phyloP scores from a whole-genome alignment of 2,888 invertebrate genomes.

The Blomia tropicalis region DNA sequence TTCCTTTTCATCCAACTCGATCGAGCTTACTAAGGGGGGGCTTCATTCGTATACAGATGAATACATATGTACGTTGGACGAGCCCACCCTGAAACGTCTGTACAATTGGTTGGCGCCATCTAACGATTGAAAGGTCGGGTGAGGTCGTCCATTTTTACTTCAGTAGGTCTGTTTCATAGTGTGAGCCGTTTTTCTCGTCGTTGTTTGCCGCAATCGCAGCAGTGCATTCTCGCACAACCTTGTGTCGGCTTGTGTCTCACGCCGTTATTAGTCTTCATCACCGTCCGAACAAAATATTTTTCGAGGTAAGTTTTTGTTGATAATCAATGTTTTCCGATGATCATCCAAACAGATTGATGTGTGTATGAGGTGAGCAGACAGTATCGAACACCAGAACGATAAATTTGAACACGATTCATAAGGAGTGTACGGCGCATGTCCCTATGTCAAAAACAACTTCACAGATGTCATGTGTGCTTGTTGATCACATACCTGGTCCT shows the following conservation, averaged over 20 bases:
- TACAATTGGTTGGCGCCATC: neutral
- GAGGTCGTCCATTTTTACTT: neutral
- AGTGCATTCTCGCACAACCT: neutral
- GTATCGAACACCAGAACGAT: no score
- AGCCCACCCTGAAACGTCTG: neutral
- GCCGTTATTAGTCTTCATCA: no score
- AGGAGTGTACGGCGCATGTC: neutral
- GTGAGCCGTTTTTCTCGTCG: neutral
- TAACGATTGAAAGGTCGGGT: neutral
- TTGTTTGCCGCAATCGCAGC: neutral
- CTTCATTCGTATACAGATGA: no score
- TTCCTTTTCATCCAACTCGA: no score
- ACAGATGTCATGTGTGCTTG: neutral
- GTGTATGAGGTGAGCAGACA: no score
- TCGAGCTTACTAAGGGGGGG: no score
- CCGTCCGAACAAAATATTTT: no score
- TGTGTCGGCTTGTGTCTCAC: no score
- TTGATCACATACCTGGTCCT: no score
- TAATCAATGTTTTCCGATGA: no score
- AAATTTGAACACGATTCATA: no score
- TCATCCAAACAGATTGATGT: neutral
- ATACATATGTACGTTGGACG: neutral
- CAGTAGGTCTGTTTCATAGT: neutral
- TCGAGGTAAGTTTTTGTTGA: no score
- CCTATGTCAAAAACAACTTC: neutral